Evolutionary conservation across 2,888 invertebrate species (phyloP), one percentile per base, ranked within the genome.

Genomic region (Tupiocoris notatus): DNA sequence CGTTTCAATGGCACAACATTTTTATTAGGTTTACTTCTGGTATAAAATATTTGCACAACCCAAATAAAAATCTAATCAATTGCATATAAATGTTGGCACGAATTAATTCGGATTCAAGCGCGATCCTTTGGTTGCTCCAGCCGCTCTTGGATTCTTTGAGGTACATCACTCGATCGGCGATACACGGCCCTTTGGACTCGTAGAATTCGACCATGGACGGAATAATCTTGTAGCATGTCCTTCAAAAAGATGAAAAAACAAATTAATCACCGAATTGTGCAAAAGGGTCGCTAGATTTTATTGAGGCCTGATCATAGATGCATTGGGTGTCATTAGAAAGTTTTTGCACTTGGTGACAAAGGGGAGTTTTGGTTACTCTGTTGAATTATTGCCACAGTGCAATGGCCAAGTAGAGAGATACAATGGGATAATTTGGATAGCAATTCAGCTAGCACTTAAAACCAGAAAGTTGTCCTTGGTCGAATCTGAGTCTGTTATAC

Each of bases 181-280:
- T 86, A 12, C 82, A 80, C 24, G 83, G 80, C 68, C 84, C 83
- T 61, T 81, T 79, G 0, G 85, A 82, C 67, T 82, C 84, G 79
- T 86, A 87, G 80, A 86, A 87, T 78, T 87, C 87, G 79, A 87
- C 83, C 75, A 81, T 82, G 0, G 81, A 81, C 0, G 87, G 86
- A 2, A 81, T 76, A 57, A 87, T 80, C 81, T 85, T 85, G 81
- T 85, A 87, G 7, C 83, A 86, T 22, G 85, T 83, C 54, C 87
- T 87, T n/a, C n/a, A n/a, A n/a, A n/a, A n/a, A n/a, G n/a, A n/a
- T n/a, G n/a, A n/a, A 65, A n/a, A n/a, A 54, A 63, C 9, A 21
- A 21, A 12, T 7, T 17, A 12, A 20, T 7, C 62, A 12, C 18
- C n/a, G n/a, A n/a, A n/a, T n/a, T n/a, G n/a, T n/a, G n/a, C n/a